These are phyloP conservation scores for Limnodromus scolopaceus DNA, from an alignment of 2,797 vertebrate species.

Conservation along the genomic window DNA sequence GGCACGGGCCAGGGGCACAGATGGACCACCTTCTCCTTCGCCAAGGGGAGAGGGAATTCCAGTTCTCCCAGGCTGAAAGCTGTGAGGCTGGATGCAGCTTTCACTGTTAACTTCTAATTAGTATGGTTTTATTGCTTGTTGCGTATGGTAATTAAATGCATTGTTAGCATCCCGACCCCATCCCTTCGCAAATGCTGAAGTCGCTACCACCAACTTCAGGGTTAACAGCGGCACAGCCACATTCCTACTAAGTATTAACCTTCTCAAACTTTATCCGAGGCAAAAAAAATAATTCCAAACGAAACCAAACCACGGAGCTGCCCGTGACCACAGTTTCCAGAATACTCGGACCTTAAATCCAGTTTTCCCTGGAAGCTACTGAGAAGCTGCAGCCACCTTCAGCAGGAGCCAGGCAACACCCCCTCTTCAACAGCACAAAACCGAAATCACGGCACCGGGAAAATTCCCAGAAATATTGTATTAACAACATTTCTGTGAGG, in stretches of 20 bases:
- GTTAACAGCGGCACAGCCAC: background rate
- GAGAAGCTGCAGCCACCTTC: background rate
- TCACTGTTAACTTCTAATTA: background rate
- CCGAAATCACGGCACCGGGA: background rate
- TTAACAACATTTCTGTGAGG: background rate
- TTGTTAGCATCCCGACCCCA: background rate
- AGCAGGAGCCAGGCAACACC: background rate
- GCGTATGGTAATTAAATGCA: slow-evolving; percentile 21
- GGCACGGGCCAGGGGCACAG: background rate
- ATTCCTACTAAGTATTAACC: background rate
- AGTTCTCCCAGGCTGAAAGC: background rate
- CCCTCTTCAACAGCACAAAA: background rate
- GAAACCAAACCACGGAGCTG: background rate
- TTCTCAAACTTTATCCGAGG: background rate
- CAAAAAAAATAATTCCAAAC: background rate
- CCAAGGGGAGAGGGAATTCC: background rate
- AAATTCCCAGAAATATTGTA: background rate
- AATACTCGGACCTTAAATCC: background rate
- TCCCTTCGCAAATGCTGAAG: background rate
- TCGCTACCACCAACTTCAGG: background rate
- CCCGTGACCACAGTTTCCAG: background rate
- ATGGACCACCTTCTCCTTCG: background rate
- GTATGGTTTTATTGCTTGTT: slow-evolving; percentile 38
- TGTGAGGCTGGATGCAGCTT: background rate
- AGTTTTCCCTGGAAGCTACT: background rate